Base-by-base conservation (phyloP, 2,888 invertebrate genomes). In the Oscheius sp. region DNA sequence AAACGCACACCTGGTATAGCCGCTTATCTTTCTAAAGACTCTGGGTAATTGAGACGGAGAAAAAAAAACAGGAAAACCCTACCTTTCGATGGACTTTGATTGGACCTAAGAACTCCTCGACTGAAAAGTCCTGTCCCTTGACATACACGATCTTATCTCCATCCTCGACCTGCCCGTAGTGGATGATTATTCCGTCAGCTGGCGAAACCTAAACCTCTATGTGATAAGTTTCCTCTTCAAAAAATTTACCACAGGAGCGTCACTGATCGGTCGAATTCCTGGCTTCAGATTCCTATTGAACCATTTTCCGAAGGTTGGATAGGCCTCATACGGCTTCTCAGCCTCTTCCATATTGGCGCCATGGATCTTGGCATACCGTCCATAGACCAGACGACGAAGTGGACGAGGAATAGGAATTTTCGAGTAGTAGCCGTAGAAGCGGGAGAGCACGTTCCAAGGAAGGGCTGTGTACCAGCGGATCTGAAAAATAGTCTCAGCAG, bases 1-100 rank as follows among this genome's bases (percentile, higher is more conserved):
- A 99, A 84, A 99, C 94, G 2, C 96, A 94, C 89, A 96, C 94
- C 87, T 98, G 96, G 89, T 95, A 97, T 3, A 99, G 91, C 58
- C 92, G 75, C 42, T 76, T 55, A 37, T 79, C 80, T 1, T 42
- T 42, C 42, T 42, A 42, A 42, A 42, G 42, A 5, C 4, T 42
- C 42, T 42, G 7, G 42, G 21, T 21, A 21, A 21, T n/a, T n/a
- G n/a, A n/a, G 0, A 21, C 21, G 21, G 21, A 21, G 21, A 21
- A 21, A 21, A 21, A 21, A 21, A 21, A 21, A 21, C 21, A 0
- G 21, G 21, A 21, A 21, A 21, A 0, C 21, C 42, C 42, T 42
- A 29, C n/a, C n/a, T 53, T 53, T 7, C 62, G 70, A 10, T 75
- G 70, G 13, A 81, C 55, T 32, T 80, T 74, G n/a, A 80, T 78